phyloP scores from a whole-genome alignment of 2,888 invertebrate genomes.

The Lysandra coridon region DNA sequence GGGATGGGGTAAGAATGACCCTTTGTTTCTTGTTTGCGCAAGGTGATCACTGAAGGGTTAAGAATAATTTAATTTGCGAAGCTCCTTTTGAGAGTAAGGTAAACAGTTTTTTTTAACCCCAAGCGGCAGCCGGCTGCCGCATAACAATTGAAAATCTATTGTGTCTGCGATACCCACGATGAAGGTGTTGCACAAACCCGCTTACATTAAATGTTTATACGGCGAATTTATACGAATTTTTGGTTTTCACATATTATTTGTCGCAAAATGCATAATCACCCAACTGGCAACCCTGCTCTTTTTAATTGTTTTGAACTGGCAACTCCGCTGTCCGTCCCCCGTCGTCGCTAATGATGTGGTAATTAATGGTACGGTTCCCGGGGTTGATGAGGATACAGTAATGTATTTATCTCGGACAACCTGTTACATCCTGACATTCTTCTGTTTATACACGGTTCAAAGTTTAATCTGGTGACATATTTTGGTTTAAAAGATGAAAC shows the following conservation, averaged over 20 bases:
- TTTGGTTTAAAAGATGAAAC: too few relatives aligned
- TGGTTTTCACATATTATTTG: too few relatives aligned
- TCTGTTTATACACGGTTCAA: not conserved
- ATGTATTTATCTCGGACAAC: not conserved
- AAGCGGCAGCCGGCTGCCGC: too few relatives aligned
- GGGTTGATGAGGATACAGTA: constrained; percentile 1
- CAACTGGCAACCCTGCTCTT: not conserved
- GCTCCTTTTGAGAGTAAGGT: not conserved
- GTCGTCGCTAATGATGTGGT: constrained; percentile 32
- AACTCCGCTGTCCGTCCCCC: constrained; percentile 38
- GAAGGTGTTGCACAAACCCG: too few relatives aligned
- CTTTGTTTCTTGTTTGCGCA: constrained; percentile 7
- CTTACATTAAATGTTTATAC: too few relatives aligned
- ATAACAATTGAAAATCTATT: too few relatives aligned
- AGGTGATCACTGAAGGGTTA: constrained; percentile 16
- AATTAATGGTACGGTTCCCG: constrained; percentile 24
- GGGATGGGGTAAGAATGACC: constrained; percentile 18
- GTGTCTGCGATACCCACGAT: too few relatives aligned
- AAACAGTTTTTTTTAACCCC: not conserved
- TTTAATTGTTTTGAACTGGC: constrained; percentile 38
- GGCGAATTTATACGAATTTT: too few relatives aligned
- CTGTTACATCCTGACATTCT: not conserved
- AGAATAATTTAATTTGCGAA: not conserved
- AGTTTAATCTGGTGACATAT: too few relatives aligned
- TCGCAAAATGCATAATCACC: too few relatives aligned